A percentile compares a stretch with the other conserved stretches of the same genome.
Conservation (phyloP, 2,888 invertebrate species). For the Rosalia funebris region DNA sequence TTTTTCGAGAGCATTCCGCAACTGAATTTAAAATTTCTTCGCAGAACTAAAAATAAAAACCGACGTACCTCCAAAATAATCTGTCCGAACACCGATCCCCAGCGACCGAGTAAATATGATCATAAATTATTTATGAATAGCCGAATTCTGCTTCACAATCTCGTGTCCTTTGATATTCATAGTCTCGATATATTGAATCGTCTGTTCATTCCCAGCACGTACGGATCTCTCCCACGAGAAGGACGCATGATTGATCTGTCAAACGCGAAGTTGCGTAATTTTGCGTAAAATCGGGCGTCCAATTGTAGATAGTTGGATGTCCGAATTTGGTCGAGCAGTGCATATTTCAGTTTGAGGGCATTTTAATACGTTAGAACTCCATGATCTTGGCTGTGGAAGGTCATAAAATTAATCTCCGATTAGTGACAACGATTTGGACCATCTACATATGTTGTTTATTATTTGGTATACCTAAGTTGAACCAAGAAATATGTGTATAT, state of each 20-base stretch:
- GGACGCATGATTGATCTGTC: background rate
- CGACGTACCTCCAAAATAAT: constrained; percentile 21
- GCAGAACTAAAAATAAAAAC: constrained; percentile 16
- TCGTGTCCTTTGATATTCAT: constrained; percentile 30
- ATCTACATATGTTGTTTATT: too few species aligned
- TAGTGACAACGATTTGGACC: too few species aligned
- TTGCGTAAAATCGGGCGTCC: constrained; percentile 3
- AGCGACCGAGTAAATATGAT: constrained; percentile 16
- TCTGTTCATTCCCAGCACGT: constrained; percentile 15
- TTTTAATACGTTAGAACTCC: too few species aligned
- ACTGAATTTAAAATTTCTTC: background rate
- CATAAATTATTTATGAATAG: constrained; percentile 34
- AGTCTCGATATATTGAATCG: constrained; percentile 30
- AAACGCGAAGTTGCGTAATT: constrained; percentile 1
- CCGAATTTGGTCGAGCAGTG: too few species aligned
- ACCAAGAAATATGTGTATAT: too few species aligned
- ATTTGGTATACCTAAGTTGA: too few species aligned
- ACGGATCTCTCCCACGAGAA: constrained; percentile 10
- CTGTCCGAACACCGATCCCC: constrained; percentile 8
- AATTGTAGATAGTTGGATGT: too few species aligned
- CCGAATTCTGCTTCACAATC: constrained; percentile 27
- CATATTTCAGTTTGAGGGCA: too few species aligned
- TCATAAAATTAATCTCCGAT: too few species aligned
- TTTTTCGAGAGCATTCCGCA: too few species aligned
- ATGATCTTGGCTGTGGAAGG: too few species aligned